A percentile compares a stretch with the other conserved stretches of the same genome.
phyloP scores from a whole-genome alignment of 2,113 vertebrate genomes.

The Harpagus bidentatus region DNA sequence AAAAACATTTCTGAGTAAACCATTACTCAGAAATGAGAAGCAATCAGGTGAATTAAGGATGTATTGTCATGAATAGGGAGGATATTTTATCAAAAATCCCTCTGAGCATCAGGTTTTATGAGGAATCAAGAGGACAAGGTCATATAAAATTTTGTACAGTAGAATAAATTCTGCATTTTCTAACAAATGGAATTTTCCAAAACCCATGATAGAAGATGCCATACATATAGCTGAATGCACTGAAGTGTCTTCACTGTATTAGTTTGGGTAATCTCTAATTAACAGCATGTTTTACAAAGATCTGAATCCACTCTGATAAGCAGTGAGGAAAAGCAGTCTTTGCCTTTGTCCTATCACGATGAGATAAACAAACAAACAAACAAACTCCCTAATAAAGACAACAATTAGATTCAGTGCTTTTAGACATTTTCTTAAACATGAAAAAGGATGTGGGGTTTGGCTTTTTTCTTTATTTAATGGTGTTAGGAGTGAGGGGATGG shows the following conservation, averaged over 20 bases:
- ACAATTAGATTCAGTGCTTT: not conserved
- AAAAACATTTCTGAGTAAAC: not conserved
- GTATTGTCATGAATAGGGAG: not conserved
- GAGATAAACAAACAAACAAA: not conserved
- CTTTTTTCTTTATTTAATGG: not conserved
- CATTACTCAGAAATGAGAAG: not conserved
- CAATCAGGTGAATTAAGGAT: not conserved
- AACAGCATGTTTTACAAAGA: not conserved
- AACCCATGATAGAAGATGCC: not conserved
- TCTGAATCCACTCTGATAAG: not conserved
- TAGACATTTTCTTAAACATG: not conserved
- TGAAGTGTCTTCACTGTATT: not conserved
- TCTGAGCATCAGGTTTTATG: not conserved
- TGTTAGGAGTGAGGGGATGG: not conserved
- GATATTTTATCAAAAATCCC: not conserved
- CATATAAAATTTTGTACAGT: not conserved
- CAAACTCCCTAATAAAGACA: not conserved
- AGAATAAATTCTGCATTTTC: not conserved
- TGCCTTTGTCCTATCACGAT: not conserved
- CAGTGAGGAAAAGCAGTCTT: not conserved
- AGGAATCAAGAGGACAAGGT: not conserved
- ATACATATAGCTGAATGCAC: not conserved
- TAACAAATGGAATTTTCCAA: not conserved
- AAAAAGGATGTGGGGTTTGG: accelerated
- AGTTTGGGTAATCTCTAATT: not conserved